Conservation (phyloP, 1,140 invertebrate species). For the Thalassaphorura encarpata region DNA sequence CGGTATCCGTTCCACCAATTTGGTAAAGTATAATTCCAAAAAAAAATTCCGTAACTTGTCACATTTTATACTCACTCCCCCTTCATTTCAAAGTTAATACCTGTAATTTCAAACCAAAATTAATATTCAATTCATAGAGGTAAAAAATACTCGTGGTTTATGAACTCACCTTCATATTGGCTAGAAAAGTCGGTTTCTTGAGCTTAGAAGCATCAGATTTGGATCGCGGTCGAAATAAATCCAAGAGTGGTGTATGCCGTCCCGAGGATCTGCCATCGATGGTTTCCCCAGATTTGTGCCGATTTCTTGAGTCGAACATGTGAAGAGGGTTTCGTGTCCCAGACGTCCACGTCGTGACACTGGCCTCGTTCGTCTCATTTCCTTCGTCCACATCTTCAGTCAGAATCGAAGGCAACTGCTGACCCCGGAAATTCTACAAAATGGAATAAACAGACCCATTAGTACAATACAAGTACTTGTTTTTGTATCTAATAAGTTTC, state of each 20-base stretch:
- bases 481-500: not conserved
- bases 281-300: conserved; percentile 43
- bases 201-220: conserved; percentile 61
- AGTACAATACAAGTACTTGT: conserved; percentile 9
- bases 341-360: conserved; percentile 28
- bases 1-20: no score
- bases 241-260: conserved; percentile 60
- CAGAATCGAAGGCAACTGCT: conserved; percentile 45
- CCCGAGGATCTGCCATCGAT: conserved; percentile 29
- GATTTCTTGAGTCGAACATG: conserved; percentile 37
- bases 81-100: not conserved
- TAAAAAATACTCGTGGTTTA: no score
- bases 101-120: not conserved
- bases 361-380: conserved; percentile 23
- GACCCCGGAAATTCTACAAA: conserved; percentile 51
- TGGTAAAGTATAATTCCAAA: no score
- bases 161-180: conserved; percentile 70
- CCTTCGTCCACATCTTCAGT: conserved; percentile 36
- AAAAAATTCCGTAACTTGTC: no score
- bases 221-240: conserved; percentile 67
- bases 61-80: not conserved
- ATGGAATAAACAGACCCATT: no score
- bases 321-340: conserved; percentile 28
- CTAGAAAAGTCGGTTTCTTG: conserved; percentile 58
- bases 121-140: conserved; percentile 53